Percentiles rank a stretch among this genome's conserved stretches.
Evolutionary conservation across 2,113 vertebrate genomes (phyloP).

Genomic region (Apteryx owenii): DNA sequence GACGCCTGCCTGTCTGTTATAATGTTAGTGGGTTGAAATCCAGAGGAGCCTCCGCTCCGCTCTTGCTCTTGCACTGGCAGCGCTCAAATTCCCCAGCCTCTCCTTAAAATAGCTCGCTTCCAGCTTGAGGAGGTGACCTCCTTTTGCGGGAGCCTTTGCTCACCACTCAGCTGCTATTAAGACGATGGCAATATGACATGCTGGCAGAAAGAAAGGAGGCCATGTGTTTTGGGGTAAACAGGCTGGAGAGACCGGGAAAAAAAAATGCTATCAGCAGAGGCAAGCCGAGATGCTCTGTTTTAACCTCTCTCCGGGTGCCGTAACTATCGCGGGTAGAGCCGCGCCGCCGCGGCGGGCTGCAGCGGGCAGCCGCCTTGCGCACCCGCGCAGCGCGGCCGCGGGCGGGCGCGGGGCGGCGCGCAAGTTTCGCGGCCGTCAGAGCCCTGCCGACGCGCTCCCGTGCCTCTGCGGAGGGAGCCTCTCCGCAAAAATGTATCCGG

Average conservation of each 20-base stretch:
- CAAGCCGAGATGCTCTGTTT: background rate
- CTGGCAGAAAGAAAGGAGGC: background rate
- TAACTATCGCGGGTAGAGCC: background rate
- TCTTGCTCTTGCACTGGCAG: conserved; percentile 65
- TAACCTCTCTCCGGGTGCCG: background rate
- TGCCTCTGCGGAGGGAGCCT: background rate
- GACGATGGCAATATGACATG: conserved; percentile 29
- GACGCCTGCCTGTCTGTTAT: conserved; percentile 82
- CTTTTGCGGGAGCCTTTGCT: conserved; percentile 42
- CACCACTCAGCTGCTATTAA: conserved; percentile 60
- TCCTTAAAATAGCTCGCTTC: conserved; percentile 53
- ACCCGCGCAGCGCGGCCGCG: too few relatives aligned
- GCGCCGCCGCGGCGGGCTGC: background rate
- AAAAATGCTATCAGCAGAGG: conserved; percentile 19
- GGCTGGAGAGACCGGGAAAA: background rate
- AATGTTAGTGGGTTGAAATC: conserved; percentile 62
- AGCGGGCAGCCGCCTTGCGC: too few relatives aligned
- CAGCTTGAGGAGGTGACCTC: conserved; percentile 61
- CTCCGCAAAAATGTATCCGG: background rate
- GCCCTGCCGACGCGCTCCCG: background rate
- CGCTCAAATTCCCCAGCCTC: conserved; percentile 50
- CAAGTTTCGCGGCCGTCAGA: background rate
- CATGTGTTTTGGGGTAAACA: background rate
- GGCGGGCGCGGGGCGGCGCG: background rate
- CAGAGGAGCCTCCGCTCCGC: conserved; percentile 64